Base-by-base conservation (phyloP, 2,888 invertebrate genomes). In the Germaria angustata region DNA sequence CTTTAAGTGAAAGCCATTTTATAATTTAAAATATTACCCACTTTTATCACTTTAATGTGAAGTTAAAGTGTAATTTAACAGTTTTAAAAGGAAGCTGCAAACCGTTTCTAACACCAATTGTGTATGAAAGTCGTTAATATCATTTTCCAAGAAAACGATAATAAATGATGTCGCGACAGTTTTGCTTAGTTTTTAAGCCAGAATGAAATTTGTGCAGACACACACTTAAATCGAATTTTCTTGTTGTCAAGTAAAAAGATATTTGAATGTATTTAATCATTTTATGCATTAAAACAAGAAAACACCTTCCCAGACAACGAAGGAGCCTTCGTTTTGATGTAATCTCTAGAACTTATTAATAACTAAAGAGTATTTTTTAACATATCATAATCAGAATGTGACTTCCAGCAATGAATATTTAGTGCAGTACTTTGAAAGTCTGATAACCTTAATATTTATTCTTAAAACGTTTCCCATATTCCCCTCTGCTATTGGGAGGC, bases 91-190 rank as follows among this genome's bases (percentile, higher is more conserved):
- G 22, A 78, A 39, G 34, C 8, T 22, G 41, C 22, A 66, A 73
- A 82, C 65, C 65, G 71, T 75, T 82, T 63, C 44, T 79, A 82
- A 75, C 71, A 79, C 75, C 75, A 82, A 79, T 36, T 79, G 81
- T 65, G 75, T 66, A 59, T 63, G 17, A 82, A 82, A 79, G 84
- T 84, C 84, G 81, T 85, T 85, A 84, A 84, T 84, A 83, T 82
- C 80, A 78, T 84, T 85, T 83, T 81, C 71, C 77, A 73, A 77
- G 76, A 73, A 77, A 83, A 80, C 87, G 85, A 87, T 89, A 89
- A 89, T 89, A 88, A 89, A 89, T 89, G 90, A 87, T 88, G 89
- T 88, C 89, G 90, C 89, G 89, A 89, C 89, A 89, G 87, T 88
- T 89, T 88, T 87, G 87, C 86, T 88, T 87, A 41, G 46, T 66